phyloP scores from a whole-genome alignment of 2,113 vertebrate species.

The Cynopterus brachyotis region DNA sequence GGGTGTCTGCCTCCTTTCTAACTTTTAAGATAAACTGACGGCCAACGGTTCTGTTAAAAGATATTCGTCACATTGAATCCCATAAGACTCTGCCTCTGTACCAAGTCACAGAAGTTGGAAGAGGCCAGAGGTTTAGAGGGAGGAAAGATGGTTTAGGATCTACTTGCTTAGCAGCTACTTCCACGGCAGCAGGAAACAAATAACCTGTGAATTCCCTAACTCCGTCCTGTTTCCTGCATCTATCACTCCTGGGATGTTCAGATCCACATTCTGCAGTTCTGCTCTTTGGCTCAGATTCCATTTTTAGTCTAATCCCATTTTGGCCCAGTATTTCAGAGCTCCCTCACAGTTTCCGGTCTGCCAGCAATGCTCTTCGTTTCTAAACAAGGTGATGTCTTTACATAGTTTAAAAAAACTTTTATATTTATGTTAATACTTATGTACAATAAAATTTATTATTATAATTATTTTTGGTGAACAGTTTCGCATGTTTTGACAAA shows the following conservation, averaged over 20 bases:
- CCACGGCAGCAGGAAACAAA: background rate
- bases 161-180: background rate
- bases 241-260: background rate
- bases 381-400: background rate
- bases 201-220: background rate
- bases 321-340: background rate
- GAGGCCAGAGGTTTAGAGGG: background rate
- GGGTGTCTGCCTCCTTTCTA: background rate
- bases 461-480: background rate
- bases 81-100: background rate
- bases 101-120: background rate
- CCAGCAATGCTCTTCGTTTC: background rate
- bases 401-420: background rate
- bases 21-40: background rate
- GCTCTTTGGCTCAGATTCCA: background rate
- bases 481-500: background rate
- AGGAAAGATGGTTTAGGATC: background rate
- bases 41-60: background rate
- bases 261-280: background rate
- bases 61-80: background rate
- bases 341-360: background rate
- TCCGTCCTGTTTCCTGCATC: background rate
- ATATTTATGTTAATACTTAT: background rate
- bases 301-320: background rate
- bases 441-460: background rate